Conservation (phyloP, 1,140 invertebrate species). For the Drosophila ohnishii region DNA sequence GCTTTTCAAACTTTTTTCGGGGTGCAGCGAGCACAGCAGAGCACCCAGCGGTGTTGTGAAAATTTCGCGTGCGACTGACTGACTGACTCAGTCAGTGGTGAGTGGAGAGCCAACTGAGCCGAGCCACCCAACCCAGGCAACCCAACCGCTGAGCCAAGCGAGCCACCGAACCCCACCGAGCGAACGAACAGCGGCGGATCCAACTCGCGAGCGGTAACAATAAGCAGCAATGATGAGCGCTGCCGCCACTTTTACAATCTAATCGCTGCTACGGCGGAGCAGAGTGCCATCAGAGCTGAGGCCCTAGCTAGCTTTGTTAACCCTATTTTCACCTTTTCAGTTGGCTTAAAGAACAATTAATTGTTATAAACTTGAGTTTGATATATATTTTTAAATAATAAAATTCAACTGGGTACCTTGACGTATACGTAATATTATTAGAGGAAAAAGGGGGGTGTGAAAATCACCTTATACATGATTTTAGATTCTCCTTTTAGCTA, state of each 20-base stretch:
- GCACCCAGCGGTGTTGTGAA: slow-evolving; percentile 57
- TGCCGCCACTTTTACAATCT: slow-evolving; percentile 63
- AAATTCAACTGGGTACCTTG: neutral
- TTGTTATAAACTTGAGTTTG: too few relatives aligned
- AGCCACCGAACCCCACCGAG: slow-evolving; percentile 10
- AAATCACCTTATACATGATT: neutral
- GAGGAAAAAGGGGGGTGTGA: neutral
- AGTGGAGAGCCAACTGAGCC: slow-evolving; percentile 33
- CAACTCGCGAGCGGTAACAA: slow-evolving; percentile 20
- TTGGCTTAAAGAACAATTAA: neutral
- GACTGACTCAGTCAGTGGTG: slow-evolving; percentile 29
- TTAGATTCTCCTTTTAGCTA: neutral
- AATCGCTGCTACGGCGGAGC: slow-evolving; percentile 58
- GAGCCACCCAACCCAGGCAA: slow-evolving; percentile 22
- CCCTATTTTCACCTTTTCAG: neutral
- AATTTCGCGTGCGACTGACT: slow-evolving; percentile 71
- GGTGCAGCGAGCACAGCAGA: slow-evolving; percentile 1
- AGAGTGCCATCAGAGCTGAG: slow-evolving; percentile 33
- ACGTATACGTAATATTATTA: slow-evolving; percentile 3
- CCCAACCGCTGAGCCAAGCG: slow-evolving; percentile 14
- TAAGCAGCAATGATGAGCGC: slow-evolving; percentile 33
- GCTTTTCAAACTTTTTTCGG: neutral
- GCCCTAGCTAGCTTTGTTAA: neutral
- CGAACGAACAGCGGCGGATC: slow-evolving; percentile 10
- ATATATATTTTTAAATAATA: neutral